Evolutionary conservation across 1,140 invertebrate genomes (phyloP).

Genomic region (Philopotamus ludificatus): DNA sequence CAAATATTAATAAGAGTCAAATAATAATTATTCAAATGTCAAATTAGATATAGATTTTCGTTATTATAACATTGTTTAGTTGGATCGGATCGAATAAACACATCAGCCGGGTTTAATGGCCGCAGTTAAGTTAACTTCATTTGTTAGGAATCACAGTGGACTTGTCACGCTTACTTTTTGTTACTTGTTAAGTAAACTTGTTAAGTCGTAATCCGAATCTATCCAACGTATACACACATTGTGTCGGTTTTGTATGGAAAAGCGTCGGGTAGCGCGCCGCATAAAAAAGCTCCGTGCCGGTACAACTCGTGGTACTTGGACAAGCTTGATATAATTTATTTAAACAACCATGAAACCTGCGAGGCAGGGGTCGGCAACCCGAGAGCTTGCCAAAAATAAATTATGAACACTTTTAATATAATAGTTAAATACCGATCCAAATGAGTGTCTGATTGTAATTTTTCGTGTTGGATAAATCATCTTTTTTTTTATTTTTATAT

Average conservation of each 20-base stretch:
- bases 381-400: too few species aligned
- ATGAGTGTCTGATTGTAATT: too few species aligned
- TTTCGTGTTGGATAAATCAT: too few species aligned
- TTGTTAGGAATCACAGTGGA: neutral
- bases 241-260: neutral
- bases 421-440: too few species aligned
- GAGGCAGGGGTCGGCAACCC: neutral
- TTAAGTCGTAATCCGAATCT: neutral
- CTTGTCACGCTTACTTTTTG: neutral
- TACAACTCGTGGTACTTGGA: conserved; percentile 15
- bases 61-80: too few species aligned
- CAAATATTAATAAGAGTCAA: too few species aligned
- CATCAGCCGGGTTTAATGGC: neutral
- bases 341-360: conserved; percentile 5
- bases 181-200: neutral
- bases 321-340: conserved; percentile 18
- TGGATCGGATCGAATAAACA: neutral
- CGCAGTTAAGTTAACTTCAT: neutral
- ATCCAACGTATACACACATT: too few species aligned
- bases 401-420: too few species aligned
- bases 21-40: too few species aligned
- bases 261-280: neutral
- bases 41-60: too few species aligned
- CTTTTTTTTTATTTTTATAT: too few species aligned
- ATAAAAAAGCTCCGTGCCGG: conserved; percentile 10